Base-by-base conservation (phyloP, 2,797 vertebrate species). In the Cephalopachus bancanus region DNA sequence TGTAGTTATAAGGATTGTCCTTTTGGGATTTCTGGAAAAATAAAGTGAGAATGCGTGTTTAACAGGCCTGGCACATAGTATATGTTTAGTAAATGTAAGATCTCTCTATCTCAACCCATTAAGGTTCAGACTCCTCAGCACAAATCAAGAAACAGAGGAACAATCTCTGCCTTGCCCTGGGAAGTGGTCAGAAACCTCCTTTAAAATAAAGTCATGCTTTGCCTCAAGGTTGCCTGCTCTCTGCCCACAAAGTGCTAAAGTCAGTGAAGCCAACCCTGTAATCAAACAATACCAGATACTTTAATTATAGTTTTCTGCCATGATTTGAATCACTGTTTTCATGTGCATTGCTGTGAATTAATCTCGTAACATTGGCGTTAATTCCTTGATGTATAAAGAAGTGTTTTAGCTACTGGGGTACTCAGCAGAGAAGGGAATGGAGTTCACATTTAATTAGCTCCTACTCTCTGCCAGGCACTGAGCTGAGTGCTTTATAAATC, bases 241-340 rank as follows among this genome's bases (percentile, higher is more conserved):
- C 79, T 96, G 93, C 94, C 96, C 96, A 96, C 94, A 97, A 97
- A 97, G 97, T 98, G 93, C 94, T 95, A 92, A 97, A 91, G 80
- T 97, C 94, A 93, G 80, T 89, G 67, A 97, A 97, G 95, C 83
- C 93, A 97, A 95, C 95, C 96, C 97, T 97, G 55, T 97, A 98
- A 98, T 98, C 97, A 97, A 97, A 98, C 95, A 98, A 98, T 97
- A 97, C 91, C 74, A 93, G 96, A 97, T 97, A 97, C 97, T 97
- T 98, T 98, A 98, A 98, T 97, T 97, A 98, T 71, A 93, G 97
- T 94, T 94, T 97, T 96, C 96, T 94, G 71, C 91, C 81, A 71
- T 84, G 93, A 96, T 96, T 75, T 64, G 96, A 97, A 97, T 97
- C 97, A 97, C 97, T 97, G 96, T 98, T 98, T 98, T 97, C 97